These are phyloP conservation scores for Pammene fasciana DNA, from an alignment of 2,888 invertebrate genomes.

Conservation along the genomic window DNA sequence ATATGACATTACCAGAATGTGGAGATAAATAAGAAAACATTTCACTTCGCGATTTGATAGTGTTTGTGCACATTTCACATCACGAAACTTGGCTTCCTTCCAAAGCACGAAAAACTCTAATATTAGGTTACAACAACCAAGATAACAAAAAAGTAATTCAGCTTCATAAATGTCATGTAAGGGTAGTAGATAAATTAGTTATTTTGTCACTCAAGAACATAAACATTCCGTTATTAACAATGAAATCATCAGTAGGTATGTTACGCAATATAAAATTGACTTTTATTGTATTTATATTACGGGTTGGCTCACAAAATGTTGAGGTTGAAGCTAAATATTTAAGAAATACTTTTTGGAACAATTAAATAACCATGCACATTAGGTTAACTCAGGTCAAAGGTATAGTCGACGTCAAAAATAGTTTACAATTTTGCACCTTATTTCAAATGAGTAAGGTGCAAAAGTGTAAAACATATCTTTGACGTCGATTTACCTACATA, in stretches of 20 bases:
- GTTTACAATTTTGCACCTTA: too few relatives aligned
- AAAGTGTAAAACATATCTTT: too few relatives aligned
- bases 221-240: conserved; percentile 12
- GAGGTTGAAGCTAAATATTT: too few relatives aligned
- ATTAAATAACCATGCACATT: too few relatives aligned
- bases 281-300: too few relatives aligned
- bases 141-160: conserved; percentile 4
- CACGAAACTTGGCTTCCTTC: conserved; percentile 13
- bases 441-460: too few relatives aligned
- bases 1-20: too few relatives aligned
- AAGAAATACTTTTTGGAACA: too few relatives aligned
- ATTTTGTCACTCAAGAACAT: neutral
- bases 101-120: conserved; percentile 9
- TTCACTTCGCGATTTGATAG: neutral
- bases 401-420: too few relatives aligned
- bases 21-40: neutral
- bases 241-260: neutral
- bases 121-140: conserved; percentile 16
- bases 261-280: neutral
- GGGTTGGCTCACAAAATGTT: too few relatives aligned
- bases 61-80: conserved; percentile 8
- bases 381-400: too few relatives aligned
- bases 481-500: too few relatives aligned
- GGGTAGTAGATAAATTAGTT: neutral
- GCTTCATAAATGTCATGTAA: conserved; percentile 14